phyloP scores from a whole-genome alignment of 1,140 invertebrate genomes.

The Aethina tumida region DNA sequence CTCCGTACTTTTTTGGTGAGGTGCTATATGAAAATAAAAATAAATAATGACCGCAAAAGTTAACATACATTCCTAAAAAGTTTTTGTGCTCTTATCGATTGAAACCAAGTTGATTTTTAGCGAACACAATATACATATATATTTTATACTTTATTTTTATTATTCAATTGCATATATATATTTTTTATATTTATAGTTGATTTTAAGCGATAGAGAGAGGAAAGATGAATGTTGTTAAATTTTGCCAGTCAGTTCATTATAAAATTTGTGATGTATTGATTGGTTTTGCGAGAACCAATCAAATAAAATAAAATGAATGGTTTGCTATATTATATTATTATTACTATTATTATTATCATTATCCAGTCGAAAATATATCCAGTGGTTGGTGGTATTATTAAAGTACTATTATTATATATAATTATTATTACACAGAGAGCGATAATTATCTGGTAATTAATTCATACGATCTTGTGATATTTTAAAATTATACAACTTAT shows the following conservation, averaged over 20 bases:
- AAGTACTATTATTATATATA: too few relatives aligned
- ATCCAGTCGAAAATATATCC: too few relatives aligned
- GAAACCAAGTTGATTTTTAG: not conserved
- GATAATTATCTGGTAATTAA: slow-evolving; percentile 2
- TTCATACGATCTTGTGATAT: not conserved
- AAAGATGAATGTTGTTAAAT: too few relatives aligned
- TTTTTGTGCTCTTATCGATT: not conserved
- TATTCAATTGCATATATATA: slow-evolving; percentile 1
- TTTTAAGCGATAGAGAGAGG: not conserved
- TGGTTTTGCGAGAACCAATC: too few relatives aligned
- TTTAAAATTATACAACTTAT: not conserved
- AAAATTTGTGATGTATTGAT: too few relatives aligned
- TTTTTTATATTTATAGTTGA: not conserved
- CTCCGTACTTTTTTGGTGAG: slow-evolving; percentile 31
- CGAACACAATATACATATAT: too few relatives aligned
- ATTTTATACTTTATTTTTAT: too few relatives aligned
- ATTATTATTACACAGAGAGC: not conserved
- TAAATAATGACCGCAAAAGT: slow-evolving; percentile 13
- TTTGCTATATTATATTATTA: too few relatives aligned
- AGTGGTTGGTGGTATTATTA: too few relatives aligned
- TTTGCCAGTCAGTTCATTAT: too few relatives aligned
- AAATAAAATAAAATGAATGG: too few relatives aligned
- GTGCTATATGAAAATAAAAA: slow-evolving; percentile 27
- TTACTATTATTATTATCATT: too few relatives aligned
- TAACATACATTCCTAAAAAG: not conserved